phyloP scores from a whole-genome alignment of 2,113 vertebrate genomes.

The Pteruthius melanotis region DNA sequence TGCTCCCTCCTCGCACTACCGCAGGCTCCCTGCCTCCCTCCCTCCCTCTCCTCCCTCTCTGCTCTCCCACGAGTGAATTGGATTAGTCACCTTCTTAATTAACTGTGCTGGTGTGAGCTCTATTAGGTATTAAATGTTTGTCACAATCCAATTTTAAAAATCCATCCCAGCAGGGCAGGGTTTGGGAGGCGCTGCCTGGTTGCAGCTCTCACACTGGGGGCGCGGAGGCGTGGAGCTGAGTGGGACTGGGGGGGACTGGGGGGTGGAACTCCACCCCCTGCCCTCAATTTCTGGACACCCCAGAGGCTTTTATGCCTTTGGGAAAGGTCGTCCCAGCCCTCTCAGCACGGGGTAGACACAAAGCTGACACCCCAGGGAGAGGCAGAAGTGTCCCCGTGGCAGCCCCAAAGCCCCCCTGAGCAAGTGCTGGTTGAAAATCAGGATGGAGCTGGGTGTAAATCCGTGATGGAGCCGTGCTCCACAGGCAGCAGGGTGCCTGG shows the following conservation, averaged over 20 bases:
- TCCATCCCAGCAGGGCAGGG: conserved; percentile 65
- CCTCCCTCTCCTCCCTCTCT: background rate
- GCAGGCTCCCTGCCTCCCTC: background rate
- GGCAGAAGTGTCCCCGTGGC: accelerated
- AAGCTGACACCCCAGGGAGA: background rate
- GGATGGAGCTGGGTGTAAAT: background rate
- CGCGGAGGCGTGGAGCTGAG: accelerated
- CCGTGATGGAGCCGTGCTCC: background rate
- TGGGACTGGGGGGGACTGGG: accelerated
- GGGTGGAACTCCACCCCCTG: background rate
- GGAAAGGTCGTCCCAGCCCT: background rate
- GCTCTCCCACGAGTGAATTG: conserved; percentile 65
- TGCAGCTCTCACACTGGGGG: background rate
- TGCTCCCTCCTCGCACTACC: background rate
- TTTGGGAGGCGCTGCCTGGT: background rate
- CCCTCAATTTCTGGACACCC: background rate
- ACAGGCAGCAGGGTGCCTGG: accelerated
- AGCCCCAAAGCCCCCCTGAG: background rate
- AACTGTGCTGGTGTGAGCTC: conserved; percentile 78
- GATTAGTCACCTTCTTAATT: conserved; percentile 85
- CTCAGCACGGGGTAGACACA: background rate
- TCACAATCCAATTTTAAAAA: conserved; percentile 82
- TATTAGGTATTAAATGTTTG: conserved; percentile 83
- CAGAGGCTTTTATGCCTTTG: background rate
- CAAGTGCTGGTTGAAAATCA: accelerated